Evolutionary conservation across 2,113 vertebrate genomes (phyloP).

Genomic region (Salvator merianae): DNA sequence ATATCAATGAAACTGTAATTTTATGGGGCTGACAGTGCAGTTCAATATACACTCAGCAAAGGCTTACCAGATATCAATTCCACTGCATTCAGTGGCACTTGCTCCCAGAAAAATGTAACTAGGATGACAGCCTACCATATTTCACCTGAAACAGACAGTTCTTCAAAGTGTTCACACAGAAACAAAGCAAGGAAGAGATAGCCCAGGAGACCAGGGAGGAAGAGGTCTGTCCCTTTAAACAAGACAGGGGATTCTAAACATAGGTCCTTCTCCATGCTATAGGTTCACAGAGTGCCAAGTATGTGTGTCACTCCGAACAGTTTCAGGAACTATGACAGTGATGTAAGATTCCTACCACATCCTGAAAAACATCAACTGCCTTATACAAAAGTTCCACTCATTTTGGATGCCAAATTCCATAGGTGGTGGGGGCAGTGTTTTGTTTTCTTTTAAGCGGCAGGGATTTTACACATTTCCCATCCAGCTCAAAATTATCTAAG

Average conservation of each 20-base stretch:
- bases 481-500: background rate
- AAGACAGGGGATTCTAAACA: background rate
- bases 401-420: constrained; percentile 25
- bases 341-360: constrained; percentile 29
- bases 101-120: background rate
- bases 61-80: background rate
- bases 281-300: background rate
- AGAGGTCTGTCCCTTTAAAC: background rate
- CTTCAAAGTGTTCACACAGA: background rate
- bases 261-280: background rate
- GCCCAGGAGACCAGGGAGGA: background rate
- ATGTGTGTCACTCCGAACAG: constrained; percentile 8
- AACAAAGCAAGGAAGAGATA: background rate
- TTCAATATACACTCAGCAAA: background rate
- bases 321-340: constrained; percentile 18
- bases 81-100: background rate
- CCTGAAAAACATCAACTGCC: constrained; percentile 32
- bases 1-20: background rate
- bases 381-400: constrained; percentile 31
- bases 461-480: constrained; percentile 8
- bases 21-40: background rate
- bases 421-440: background rate
- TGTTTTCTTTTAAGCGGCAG: background rate
- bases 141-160: background rate
- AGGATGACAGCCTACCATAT: background rate